phyloP scores from a whole-genome alignment of 2,797 vertebrate species.

The Thunnus albacares region DNA sequence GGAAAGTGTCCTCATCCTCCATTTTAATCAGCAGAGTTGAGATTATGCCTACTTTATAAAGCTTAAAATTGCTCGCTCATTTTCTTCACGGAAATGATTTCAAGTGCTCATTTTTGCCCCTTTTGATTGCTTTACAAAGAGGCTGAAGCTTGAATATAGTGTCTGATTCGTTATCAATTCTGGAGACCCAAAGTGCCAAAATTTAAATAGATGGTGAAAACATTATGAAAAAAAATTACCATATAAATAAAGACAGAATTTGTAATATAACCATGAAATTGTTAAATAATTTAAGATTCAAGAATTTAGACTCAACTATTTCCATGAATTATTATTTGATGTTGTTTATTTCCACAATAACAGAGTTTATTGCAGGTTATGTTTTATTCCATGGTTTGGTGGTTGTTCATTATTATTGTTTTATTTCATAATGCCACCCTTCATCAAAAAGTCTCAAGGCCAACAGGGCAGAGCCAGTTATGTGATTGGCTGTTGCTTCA shows the following conservation, averaged over 20 bases:
- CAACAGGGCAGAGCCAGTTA: not conserved
- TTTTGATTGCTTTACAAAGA: conserved; percentile 46
- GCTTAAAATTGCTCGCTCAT: conserved; percentile 18
- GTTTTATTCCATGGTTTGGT: not conserved
- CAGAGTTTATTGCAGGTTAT: not conserved
- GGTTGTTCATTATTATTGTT: not conserved
- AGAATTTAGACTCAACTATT: not conserved
- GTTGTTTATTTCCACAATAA: conserved; percentile 8
- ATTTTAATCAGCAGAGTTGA: conserved; percentile 50
- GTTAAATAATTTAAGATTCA: not conserved
- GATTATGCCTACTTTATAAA: conserved; percentile 35
- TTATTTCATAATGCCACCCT: not conserved
- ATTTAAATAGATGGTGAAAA: conserved; percentile 2
- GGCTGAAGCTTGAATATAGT: not conserved
- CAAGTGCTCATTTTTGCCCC: conserved; percentile 33
- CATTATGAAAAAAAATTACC: not conserved
- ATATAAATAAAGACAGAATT: not conserved
- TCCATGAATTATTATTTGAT: not conserved
- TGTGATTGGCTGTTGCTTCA: not conserved
- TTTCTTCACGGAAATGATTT: conserved; percentile 40
- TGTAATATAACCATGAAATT: not conserved
- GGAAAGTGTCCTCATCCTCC: conserved; percentile 40
- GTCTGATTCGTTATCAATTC: conserved; percentile 4
- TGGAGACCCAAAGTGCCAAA: conserved; percentile 29
- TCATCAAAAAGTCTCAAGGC: not conserved